Evolutionary conservation across 1,140 invertebrate species (phyloP).

Genomic region (Diachasmimorpha longicaudata): DNA sequence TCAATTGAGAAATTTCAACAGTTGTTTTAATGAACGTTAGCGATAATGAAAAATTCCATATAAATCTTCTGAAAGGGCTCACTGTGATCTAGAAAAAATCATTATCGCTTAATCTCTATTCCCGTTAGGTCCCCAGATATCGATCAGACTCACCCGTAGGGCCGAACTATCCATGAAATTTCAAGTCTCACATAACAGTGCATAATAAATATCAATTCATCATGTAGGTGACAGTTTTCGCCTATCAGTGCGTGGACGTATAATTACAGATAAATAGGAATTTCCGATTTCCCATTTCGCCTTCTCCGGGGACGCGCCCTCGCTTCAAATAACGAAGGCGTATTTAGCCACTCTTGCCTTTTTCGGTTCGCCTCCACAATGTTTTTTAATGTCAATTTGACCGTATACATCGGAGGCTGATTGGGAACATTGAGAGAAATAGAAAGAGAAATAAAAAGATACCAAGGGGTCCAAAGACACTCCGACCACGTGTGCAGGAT

Average conservation of each 20-base stretch:
- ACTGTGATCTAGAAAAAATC: too few species aligned
- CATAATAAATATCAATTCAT: background rate
- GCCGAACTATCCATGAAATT: too few species aligned
- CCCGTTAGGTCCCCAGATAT: too few species aligned
- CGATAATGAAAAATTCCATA: too few species aligned
- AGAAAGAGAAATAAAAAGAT: background rate
- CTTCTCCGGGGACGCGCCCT: background rate
- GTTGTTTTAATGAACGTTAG: too few species aligned
- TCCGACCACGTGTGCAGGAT: constrained; percentile 12
- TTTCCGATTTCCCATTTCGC: constrained; percentile 2
- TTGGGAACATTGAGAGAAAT: background rate
- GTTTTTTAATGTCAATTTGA: background rate
- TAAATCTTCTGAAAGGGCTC: too few species aligned
- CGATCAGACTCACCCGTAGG: too few species aligned
- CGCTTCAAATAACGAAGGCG: constrained; percentile 4
- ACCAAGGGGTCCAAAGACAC: background rate
- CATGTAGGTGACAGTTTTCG: background rate
- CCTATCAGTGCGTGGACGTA: background rate
- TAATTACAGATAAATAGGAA: constrained; percentile 9
- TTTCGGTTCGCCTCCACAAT: background rate
- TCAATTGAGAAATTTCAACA: too few species aligned
- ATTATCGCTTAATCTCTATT: too few species aligned
- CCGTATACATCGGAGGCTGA: background rate
- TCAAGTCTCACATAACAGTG: background rate
- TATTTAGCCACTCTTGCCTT: background rate